Base-by-base conservation (phyloP, 2,113 vertebrate species). In the Dendrocopos noguchii region DNA sequence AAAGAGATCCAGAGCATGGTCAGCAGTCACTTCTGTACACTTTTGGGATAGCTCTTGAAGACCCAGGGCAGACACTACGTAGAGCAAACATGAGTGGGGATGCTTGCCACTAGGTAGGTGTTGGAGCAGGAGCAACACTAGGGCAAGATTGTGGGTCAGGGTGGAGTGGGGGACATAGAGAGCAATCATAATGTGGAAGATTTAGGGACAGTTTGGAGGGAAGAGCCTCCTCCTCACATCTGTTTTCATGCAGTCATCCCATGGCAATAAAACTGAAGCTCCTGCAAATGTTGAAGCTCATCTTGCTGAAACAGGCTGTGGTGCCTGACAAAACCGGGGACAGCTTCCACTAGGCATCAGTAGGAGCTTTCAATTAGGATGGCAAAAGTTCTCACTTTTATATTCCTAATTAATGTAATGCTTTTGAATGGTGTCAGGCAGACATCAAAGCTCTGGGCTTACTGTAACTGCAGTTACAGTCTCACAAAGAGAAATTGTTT, bases 151-250 rank as follows among this genome's bases (percentile, higher is more conserved):
- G 3, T 15, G 22, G 46, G 22, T 42, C 2, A 5, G 22, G 0
- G 0, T 64, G 56, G 66, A 42, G 7, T 2, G 0, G 13, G 11
- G 28, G 12, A 2, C 34, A 46, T 7, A 18, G 10, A 52, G 12
- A 86, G 15, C 19, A 73, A 71, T 0, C 3, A 29, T 8, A 6
- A 3, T 0, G 0, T 31, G 1, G 0, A 27, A 44, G 34, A 46
- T 64, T 68, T 60, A 7, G 10, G 68, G 68, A 57, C 19, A 39
- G 16, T 27, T 86, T 3, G 1, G 22, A 55, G 20, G 20, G 31
- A 79, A 85, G 5, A 88, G 21, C 33, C 44, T 86, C 55, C 15
- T 83, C 47, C 44, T 68, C n/a, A 29, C 61, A 64, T 56, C 59
- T 82, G 34, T 67, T 91, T 90, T 64, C 31, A 60, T 0, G 2